These are phyloP conservation scores for Microcebus lehilahytsara DNA, from an alignment of 2,113 vertebrate species.

Conservation along the genomic window DNA sequence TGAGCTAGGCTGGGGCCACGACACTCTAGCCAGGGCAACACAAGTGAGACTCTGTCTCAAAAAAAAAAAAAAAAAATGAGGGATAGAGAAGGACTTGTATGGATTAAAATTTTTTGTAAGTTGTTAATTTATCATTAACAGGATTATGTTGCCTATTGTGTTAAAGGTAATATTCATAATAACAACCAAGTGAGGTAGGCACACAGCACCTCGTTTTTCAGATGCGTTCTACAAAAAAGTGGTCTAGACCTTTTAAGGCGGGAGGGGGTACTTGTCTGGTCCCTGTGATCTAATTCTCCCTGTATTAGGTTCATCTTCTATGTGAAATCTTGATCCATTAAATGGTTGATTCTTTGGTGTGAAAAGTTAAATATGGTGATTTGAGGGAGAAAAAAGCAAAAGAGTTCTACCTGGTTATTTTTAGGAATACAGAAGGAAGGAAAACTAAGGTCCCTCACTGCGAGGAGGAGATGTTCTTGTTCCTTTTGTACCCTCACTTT, in stretches of 20 bases:
- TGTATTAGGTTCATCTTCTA: background rate
- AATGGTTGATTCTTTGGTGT: background rate
- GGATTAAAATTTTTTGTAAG: background rate
- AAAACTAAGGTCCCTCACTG: background rate
- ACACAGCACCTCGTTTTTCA: background rate
- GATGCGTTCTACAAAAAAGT: background rate
- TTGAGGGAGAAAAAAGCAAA: background rate
- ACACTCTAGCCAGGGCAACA: too few species aligned
- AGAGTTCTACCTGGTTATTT: background rate
- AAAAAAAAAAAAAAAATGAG: background rate
- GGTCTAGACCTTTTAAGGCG: background rate
- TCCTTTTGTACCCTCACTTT: background rate
- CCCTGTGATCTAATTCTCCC: background rate
- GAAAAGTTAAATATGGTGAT: background rate
- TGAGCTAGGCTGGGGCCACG: too few species aligned
- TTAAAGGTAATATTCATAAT: slow-evolving; percentile 1
- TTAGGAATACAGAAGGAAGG: background rate
- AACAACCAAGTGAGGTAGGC: background rate
- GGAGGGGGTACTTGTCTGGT: accelerated
- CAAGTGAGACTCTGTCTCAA: too few species aligned
- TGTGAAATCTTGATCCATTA: background rate
- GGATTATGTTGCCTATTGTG: background rate
- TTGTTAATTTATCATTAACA: background rate
- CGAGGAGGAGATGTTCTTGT: background rate
- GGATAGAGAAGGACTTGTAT: background rate